Conservation (phyloP, 2,113 vertebrate species). For the Loxodonta africana region DNA sequence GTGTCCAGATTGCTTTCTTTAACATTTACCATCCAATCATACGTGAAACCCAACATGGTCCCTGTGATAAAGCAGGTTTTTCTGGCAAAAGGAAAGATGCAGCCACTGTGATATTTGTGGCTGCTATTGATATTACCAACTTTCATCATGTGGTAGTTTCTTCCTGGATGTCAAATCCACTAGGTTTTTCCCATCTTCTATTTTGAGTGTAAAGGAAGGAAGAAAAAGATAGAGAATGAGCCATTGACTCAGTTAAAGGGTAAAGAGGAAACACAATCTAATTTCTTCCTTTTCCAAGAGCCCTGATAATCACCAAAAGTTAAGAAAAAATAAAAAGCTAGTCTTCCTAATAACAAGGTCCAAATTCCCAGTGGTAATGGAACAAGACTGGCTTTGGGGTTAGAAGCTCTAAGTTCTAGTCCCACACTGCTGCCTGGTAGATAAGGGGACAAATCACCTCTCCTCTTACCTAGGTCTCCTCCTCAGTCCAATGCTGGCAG, state of each 20-base stretch:
- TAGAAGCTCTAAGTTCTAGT: background rate
- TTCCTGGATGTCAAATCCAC: background rate
- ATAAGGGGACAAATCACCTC: background rate
- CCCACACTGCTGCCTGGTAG: accelerated
- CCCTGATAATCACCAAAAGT: background rate
- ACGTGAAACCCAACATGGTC: background rate
- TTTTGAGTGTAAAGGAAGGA: background rate
- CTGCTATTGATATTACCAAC: background rate
- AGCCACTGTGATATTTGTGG: background rate
- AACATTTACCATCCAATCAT: background rate
- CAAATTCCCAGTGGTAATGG: background rate
- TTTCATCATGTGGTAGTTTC: background rate
- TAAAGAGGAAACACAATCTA: background rate
- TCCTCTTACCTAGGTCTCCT: background rate
- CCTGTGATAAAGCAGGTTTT: background rate
- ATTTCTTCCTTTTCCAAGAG: background rate
- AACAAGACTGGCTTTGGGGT: background rate
- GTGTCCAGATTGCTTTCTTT: background rate
- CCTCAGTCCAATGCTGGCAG: background rate
- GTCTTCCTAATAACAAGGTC: background rate
- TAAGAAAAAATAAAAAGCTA: background rate
- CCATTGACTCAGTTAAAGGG: background rate
- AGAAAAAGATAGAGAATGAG: background rate
- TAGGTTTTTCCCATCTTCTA: background rate
- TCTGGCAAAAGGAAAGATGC: background rate